phyloP scores from a whole-genome alignment of 1,140 invertebrate genomes.

The Anagrus nilaparvatae region DNA sequence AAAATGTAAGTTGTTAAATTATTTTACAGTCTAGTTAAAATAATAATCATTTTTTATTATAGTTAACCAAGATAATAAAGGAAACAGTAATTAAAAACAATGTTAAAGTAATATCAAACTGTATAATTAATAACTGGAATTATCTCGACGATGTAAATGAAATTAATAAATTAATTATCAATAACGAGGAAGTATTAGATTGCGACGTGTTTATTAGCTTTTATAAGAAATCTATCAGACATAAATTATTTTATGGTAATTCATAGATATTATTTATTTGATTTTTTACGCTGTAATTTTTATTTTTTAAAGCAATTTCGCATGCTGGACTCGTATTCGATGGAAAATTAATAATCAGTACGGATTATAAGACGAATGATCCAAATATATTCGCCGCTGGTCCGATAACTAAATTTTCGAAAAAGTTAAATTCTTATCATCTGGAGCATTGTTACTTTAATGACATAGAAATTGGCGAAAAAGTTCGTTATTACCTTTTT shows the following conservation, averaged over 20 bases:
- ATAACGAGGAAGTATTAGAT: slow-evolving; percentile 11
- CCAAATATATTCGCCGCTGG: slow-evolving; percentile 57
- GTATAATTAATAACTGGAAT: too few relatives aligned
- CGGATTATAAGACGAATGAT: slow-evolving; percentile 59
- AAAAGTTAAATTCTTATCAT: slow-evolving; percentile 39
- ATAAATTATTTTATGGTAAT: neutral
- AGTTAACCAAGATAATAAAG: too few relatives aligned
- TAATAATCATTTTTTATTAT: too few relatives aligned
- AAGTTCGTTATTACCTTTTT: slow-evolving; percentile 21
- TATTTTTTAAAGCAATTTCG: slow-evolving; percentile 61
- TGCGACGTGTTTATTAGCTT: slow-evolving; percentile 26
- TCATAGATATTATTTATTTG: neutral
- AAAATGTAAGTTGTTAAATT: too few relatives aligned
- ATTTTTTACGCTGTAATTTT: slow-evolving; percentile 11
- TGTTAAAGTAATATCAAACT: too few relatives aligned
- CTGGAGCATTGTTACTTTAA: slow-evolving; percentile 43
- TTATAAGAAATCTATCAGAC: slow-evolving; percentile 13
- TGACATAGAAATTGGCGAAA: slow-evolving; percentile 45
- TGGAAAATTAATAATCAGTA: slow-evolving; percentile 57
- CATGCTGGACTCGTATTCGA: slow-evolving; percentile 59
- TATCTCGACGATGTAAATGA: too few relatives aligned
- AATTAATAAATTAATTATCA: too few relatives aligned
- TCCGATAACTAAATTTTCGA: slow-evolving; percentile 51
- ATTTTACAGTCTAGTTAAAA: too few relatives aligned
- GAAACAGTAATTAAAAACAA: too few relatives aligned